Base-by-base conservation (phyloP, 1,140 invertebrate genomes). In the Pseudachorutes palmiensis region DNA sequence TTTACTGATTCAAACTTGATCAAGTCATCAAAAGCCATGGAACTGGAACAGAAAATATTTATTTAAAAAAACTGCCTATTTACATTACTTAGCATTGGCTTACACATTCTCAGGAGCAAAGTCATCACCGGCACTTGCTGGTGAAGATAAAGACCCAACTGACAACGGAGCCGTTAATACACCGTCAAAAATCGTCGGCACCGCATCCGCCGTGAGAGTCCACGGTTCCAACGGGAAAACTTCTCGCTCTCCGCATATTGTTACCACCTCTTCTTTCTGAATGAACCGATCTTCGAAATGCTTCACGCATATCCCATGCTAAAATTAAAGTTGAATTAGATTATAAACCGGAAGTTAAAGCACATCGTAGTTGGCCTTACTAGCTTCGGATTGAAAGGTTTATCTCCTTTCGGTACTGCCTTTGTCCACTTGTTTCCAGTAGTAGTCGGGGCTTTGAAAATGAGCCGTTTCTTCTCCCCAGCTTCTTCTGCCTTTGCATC, bases 261-360 rank as follows among this genome's bases (percentile, higher is more conserved):
- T 19, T 0, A 41, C 12, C n/a, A 58, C 12, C 30, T 60, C 65
- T 24, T 66, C 65, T 45, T 66, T 66, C 28, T 58, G 55, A 22
- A 66, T 58, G 36, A 41, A 66, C 22, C 45, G 30, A 45, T 66
- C 65, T 26, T 66, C 58, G 24, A 66, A 66, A 36, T 66, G 65
- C 26, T 66, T 58, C 2, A 45, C 28, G 33, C 65, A 66, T 1
- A 66, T 14, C 12, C 64, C 64, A 33, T 65, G 30, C 31, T 65
- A 36, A 31, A 55, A 55, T 55, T 24, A 14, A 22, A 55, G 51
- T 14, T 24, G 12, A 55, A 55, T 55, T 16, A 55, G 24, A 55
- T 14, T 14, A 55, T 55, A 14, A 19, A 12, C 36, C 19, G 19
- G 51, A 24, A 55, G 24, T 5, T 14, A 5, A 24, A 55, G 24